A percentile compares a stretch with the other conserved stretches of the same genome.
phyloP scores from a whole-genome alignment of 1,140 invertebrate species.

The Vanessa tameamea region DNA sequence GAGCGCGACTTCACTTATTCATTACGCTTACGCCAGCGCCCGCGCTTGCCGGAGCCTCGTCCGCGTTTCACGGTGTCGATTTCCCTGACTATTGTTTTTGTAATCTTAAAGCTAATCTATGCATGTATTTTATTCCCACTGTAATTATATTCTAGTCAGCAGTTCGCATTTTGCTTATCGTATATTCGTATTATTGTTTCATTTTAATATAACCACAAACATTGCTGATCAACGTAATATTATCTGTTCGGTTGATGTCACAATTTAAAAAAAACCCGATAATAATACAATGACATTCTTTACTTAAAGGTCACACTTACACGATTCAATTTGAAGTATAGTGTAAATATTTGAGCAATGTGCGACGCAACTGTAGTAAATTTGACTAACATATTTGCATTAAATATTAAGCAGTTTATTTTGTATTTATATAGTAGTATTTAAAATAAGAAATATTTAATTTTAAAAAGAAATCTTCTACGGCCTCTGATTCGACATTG shows the following conservation, averaged over 20 bases:
- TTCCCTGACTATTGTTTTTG: constrained; percentile 70
- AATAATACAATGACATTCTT: background rate
- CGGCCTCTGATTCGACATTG: constrained; percentile 3
- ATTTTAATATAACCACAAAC: constrained; percentile 17
- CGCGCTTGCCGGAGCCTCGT: constrained; percentile 46
- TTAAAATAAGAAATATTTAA: background rate
- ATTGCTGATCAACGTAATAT: constrained; percentile 16
- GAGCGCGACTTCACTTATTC: constrained; percentile 52
- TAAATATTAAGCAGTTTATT: no score
- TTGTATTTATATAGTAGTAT: background rate
- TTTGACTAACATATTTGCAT: no score
- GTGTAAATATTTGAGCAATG: background rate
- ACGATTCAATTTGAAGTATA: no score
- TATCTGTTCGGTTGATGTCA: constrained; percentile 8
- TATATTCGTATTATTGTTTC: constrained; percentile 16
- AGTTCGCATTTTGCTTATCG: constrained; percentile 12
- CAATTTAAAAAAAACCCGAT: background rate
- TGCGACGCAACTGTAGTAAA: no score
- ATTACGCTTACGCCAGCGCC: constrained; percentile 54
- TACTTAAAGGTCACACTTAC: background rate
- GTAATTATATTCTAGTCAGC: constrained; percentile 37
- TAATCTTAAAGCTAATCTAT: constrained; percentile 60
- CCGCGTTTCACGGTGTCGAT: constrained; percentile 65
- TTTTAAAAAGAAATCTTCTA: background rate
- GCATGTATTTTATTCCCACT: constrained; percentile 44